phyloP scores from a whole-genome alignment of 2,113 vertebrate species.

The Fregetta grallaria region DNA sequence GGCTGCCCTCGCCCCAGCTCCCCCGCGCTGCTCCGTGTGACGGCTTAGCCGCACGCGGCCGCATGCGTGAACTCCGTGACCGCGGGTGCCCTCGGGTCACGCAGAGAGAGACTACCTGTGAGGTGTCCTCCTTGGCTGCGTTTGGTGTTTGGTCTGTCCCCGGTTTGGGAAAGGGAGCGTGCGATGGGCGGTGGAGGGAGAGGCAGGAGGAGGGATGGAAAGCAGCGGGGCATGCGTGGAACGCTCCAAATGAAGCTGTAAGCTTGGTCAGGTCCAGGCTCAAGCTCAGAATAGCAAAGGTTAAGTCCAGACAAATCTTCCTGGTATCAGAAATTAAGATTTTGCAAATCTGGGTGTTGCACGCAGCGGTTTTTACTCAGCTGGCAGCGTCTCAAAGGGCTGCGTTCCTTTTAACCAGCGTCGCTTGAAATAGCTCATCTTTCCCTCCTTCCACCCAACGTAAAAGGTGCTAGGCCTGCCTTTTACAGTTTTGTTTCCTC shows the following conservation, averaged over 20 bases:
- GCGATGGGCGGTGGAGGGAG: neutral
- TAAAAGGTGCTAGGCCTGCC: neutral
- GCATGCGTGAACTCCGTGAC: accelerated
- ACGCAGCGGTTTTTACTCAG: neutral
- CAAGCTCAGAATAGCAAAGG: neutral
- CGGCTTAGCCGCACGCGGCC: neutral
- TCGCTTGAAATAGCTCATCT: neutral
- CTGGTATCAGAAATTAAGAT: neutral
- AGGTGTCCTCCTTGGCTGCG: neutral
- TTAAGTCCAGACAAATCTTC: neutral
- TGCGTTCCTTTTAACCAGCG: accelerated
- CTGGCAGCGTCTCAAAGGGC: neutral
- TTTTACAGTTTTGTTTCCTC: neutral
- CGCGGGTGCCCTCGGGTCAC: neutral
- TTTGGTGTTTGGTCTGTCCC: neutral
- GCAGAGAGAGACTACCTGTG: neutral
- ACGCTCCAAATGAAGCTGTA: neutral
- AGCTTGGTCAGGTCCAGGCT: neutral
- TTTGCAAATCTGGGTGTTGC: neutral
- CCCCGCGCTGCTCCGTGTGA: accelerated
- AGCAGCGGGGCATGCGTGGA: neutral
- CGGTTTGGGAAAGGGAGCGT: accelerated
- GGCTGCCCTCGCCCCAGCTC: neutral
- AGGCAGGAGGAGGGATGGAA: neutral
- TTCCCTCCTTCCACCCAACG: neutral